These are phyloP conservation scores for Hermatobates lingyangjiaoensis DNA, from an alignment of 1,140 invertebrate species.

Conservation along the genomic window DNA sequence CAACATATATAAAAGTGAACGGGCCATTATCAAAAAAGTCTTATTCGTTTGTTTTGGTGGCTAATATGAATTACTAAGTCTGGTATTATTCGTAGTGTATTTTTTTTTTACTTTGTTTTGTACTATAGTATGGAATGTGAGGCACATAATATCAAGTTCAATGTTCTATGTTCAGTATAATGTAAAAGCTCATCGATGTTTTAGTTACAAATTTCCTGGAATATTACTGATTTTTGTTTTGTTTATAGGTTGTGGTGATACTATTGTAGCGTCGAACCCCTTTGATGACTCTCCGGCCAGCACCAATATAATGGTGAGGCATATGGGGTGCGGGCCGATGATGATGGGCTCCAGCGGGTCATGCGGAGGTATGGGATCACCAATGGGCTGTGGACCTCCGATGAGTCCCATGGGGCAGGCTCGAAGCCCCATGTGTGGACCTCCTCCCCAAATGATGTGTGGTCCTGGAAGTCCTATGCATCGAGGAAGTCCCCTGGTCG, in stretches of 20 bases:
- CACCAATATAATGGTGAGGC: conserved; percentile 28
- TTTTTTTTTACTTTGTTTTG: too few relatives aligned
- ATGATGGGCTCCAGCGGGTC: conserved; percentile 27
- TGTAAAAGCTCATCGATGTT: too few relatives aligned
- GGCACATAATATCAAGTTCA: too few relatives aligned
- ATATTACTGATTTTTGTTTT: too few relatives aligned
- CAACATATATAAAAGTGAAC: too few relatives aligned
- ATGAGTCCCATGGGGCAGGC: conserved; percentile 34
- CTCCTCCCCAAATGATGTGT: conserved; percentile 17
- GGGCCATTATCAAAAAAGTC: too few relatives aligned
- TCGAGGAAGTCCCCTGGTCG: conserved; percentile 18
- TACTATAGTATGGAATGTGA: too few relatives aligned
- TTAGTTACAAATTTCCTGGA: too few relatives aligned
- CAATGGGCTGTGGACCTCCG: conserved; percentile 22
- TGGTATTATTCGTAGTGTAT: too few relatives aligned
- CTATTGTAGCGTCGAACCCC: conserved; percentile 83
- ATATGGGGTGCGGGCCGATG: conserved; percentile 41
- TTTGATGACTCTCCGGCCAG: conserved; percentile 77
- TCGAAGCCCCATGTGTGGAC: conserved; percentile 15
- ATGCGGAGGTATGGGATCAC: conserved; percentile 34
- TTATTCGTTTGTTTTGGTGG: too few relatives aligned
- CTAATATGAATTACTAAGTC: too few relatives aligned
- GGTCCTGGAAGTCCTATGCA: conserved; percentile 20
- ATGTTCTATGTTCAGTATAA: too few relatives aligned
- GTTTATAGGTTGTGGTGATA: conserved; percentile 57